Conservation (phyloP, 2,113 vertebrate species). For the Varanus salvator region DNA sequence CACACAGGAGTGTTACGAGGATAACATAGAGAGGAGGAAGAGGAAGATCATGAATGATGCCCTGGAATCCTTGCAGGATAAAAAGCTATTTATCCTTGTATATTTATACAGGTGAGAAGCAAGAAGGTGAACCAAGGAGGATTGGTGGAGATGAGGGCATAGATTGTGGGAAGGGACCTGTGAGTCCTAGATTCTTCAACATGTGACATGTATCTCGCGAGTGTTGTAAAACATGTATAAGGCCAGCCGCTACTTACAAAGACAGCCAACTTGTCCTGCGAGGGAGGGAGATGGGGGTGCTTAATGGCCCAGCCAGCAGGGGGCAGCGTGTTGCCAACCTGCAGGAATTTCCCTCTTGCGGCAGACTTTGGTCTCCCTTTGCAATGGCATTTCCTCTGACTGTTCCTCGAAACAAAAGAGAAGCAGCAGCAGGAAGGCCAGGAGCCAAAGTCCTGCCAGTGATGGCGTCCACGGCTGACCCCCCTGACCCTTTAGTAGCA, state of each 20-base stretch:
- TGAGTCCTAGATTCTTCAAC: background rate
- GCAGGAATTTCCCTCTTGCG: background rate
- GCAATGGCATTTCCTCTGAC: conserved; percentile 23
- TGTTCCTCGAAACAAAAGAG: conserved; percentile 28
- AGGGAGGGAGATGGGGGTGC: too few relatives aligned
- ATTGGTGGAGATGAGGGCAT: background rate
- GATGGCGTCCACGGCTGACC: background rate
- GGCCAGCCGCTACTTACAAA: background rate
- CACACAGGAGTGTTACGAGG: too few relatives aligned
- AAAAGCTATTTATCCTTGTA: too few relatives aligned
- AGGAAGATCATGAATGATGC: too few relatives aligned
- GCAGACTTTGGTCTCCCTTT: background rate
- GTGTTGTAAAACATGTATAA: background rate
- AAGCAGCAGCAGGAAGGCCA: conserved; percentile 3
- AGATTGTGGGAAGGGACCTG: background rate
- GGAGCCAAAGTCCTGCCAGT: background rate
- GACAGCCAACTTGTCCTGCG: background rate
- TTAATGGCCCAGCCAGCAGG: background rate
- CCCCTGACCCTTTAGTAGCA: background rate
- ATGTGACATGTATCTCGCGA: background rate
- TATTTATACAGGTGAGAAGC: too few relatives aligned
- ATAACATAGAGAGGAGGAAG: too few relatives aligned
- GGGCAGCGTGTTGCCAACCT: background rate
- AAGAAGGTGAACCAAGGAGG: background rate
- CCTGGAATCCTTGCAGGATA: too few relatives aligned